A percentile compares a stretch with the other conserved stretches of the same genome.
phyloP scores from a whole-genome alignment of 2,888 invertebrate species.

The Trilocha varians region DNA sequence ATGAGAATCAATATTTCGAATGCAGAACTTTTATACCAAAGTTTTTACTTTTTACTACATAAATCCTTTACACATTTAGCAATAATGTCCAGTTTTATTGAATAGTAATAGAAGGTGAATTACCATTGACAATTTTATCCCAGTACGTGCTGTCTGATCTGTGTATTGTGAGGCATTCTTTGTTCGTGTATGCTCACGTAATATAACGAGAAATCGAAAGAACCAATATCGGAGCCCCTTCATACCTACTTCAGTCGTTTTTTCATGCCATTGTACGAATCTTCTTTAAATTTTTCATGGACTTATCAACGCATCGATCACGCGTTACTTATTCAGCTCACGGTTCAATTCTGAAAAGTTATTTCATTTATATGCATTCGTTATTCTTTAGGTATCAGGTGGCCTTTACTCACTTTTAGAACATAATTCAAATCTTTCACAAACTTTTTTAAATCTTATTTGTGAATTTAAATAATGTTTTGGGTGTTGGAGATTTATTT shows the following conservation, averaged over 20 bases:
- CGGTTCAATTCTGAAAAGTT: slow-evolving; percentile 56
- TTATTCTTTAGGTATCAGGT: slow-evolving; percentile 51
- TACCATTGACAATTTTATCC: too few relatives aligned
- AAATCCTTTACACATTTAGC: too few relatives aligned
- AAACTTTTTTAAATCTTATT: slow-evolving; percentile 20
- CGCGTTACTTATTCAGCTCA: slow-evolving; percentile 60
- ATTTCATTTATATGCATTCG: slow-evolving; percentile 61
- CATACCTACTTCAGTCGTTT: slow-evolving; percentile 38
- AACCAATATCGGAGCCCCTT: slow-evolving; percentile 42
- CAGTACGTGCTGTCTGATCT: slow-evolving; percentile 27
- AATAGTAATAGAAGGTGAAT: too few relatives aligned
- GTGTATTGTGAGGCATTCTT: slow-evolving; percentile 41
- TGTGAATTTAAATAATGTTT: too few relatives aligned
- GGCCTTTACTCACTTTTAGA: slow-evolving; percentile 37
- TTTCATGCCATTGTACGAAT: slow-evolving; percentile 42
- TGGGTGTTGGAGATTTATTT: too few relatives aligned
- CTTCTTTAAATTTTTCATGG: slow-evolving; percentile 56
- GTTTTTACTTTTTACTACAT: too few relatives aligned
- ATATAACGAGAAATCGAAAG: slow-evolving; percentile 40
- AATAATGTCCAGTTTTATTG: too few relatives aligned
- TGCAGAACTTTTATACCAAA: too few relatives aligned
- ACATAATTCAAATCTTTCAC: slow-evolving; percentile 21
- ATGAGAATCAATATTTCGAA: too few relatives aligned
- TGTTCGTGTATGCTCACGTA: slow-evolving; percentile 43
- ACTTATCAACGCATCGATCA: slow-evolving; percentile 65